phyloP scores from a whole-genome alignment of 2,888 invertebrate genomes.

The Brachyopa scutellaris region DNA sequence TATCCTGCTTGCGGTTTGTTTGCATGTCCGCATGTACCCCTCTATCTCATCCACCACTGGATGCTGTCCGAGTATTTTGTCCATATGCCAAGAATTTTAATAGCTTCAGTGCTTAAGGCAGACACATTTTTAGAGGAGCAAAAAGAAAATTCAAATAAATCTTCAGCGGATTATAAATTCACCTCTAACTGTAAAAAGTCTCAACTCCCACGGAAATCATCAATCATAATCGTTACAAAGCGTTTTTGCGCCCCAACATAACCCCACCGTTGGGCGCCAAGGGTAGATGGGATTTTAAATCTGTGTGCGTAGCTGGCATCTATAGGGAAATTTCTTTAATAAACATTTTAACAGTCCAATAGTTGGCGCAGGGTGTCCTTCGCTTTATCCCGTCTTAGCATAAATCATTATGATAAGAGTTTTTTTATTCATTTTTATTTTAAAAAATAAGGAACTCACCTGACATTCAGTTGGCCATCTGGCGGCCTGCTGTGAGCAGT shows the following conservation, averaged over 20 bases:
- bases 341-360: constrained; percentile 8
- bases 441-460: constrained; percentile 82
- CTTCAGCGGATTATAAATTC: neutral
- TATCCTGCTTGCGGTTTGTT: constrained; percentile 27
- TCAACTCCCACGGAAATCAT: constrained; percentile 7
- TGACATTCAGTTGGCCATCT: constrained; percentile 96
- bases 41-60: too few relatives aligned
- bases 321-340: constrained; percentile 17
- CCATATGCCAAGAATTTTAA: constrained; percentile 19
- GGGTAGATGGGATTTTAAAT: neutral
- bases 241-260: neutral
- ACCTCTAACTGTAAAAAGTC: neutral
- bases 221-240: constrained; percentile 22
- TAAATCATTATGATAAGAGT: constrained; percentile 25
- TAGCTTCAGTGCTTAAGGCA: constrained; percentile 5
- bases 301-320: constrained; percentile 11
- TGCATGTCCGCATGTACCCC: constrained; percentile 6
- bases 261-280: neutral
- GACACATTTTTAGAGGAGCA: neutral
- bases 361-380: neutral
- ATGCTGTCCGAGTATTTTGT: too few relatives aligned
- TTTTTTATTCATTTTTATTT: neutral
- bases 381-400: neutral
- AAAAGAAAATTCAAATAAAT: constrained; percentile 10
- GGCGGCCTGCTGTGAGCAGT: constrained; percentile 89